Evolutionary conservation across 1,140 invertebrate genomes (phyloP).

Genomic region (Danaus plexippus): DNA sequence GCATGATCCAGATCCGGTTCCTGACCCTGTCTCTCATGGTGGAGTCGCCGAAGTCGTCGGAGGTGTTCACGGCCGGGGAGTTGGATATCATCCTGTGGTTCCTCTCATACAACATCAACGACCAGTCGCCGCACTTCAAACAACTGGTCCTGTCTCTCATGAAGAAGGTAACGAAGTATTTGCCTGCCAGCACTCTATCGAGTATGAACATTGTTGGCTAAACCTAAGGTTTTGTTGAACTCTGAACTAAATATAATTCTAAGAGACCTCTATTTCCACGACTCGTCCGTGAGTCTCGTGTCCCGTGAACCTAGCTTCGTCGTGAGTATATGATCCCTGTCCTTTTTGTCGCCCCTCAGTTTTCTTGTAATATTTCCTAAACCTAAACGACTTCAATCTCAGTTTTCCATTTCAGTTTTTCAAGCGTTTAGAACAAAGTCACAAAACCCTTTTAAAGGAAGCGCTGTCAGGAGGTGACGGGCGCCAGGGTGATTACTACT

Average conservation of each 20-base stretch:
- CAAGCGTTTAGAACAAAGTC: slow-evolving; percentile 47
- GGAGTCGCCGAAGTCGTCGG: slow-evolving; percentile 83
- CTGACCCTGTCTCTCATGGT: slow-evolving; percentile 79
- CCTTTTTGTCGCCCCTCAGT: too few species aligned
- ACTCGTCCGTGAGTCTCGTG: too few species aligned
- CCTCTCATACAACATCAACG: slow-evolving; percentile 80
- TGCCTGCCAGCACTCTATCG: too few species aligned
- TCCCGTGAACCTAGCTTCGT: too few species aligned
- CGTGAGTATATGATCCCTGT: too few species aligned
- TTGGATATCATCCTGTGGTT: slow-evolving; percentile 79
- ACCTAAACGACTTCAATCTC: not conserved
- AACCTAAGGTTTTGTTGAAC: too few species aligned
- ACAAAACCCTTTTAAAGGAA: slow-evolving; percentile 30
- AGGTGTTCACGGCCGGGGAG: slow-evolving; percentile 75
- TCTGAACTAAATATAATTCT: too few species aligned
- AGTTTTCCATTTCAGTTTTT: slow-evolving; percentile 31
- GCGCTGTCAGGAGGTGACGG: slow-evolving; percentile 4
- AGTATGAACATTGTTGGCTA: too few species aligned
- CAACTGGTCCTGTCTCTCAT: slow-evolving; percentile 75
- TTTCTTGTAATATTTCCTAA: too few species aligned
- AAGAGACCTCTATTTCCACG: too few species aligned
- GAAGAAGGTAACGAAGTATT: slow-evolving; percentile 72
- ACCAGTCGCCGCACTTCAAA: slow-evolving; percentile 76
- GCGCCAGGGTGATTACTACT: slow-evolving; percentile 31
- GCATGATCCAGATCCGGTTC: slow-evolving; percentile 58